Conservation (phyloP, 1,140 invertebrate species). For the Formica selysi region DNA sequence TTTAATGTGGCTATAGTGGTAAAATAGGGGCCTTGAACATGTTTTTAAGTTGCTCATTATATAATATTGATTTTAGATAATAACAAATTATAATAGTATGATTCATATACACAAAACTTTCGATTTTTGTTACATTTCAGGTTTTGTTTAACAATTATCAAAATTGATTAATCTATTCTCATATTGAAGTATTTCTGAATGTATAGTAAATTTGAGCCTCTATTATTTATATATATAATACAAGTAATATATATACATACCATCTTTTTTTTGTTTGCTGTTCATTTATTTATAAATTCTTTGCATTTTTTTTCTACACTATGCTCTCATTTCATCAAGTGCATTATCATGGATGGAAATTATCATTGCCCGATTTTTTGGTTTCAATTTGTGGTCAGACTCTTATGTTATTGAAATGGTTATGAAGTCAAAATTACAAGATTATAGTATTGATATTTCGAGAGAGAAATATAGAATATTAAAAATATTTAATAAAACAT, state of each 20-base stretch:
- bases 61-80: slow-evolving; percentile 57
- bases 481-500: neutral
- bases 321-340: neutral
- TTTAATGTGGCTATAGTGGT: too few relatives aligned
- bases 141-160: neutral
- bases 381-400: neutral
- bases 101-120: neutral
- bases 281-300: slow-evolving; percentile 18
- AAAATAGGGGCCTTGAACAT: slow-evolving; percentile 46
- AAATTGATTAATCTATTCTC: neutral
- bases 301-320: slow-evolving; percentile 10
- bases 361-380: neutral
- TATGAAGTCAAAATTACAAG: neutral
- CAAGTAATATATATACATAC: too few relatives aligned
- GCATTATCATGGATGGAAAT: neutral
- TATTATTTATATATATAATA: too few relatives aligned
- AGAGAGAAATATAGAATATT: neutral
- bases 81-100: neutral
- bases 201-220: neutral
- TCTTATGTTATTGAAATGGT: slow-evolving; percentile 6
- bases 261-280: neutral
- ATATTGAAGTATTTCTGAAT: slow-evolving; percentile 27
- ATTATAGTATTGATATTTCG: neutral
- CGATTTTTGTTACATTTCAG: neutral
- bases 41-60: slow-evolving; percentile 67